Evolutionary conservation across 2,113 vertebrate species (phyloP).

Genomic region (Saimiri boliviensis): DNA sequence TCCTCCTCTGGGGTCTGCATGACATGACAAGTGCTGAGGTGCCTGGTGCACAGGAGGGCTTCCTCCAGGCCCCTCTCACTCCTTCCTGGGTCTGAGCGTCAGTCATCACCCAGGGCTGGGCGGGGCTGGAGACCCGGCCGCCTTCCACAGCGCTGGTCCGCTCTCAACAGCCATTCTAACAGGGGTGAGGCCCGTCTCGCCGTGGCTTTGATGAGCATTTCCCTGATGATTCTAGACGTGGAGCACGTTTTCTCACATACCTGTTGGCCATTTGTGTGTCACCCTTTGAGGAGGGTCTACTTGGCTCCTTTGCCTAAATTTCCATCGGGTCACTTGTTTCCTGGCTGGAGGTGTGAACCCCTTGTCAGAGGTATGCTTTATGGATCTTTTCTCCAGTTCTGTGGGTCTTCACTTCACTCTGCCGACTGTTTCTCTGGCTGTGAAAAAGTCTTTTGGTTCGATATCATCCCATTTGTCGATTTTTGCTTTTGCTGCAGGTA

Average conservation of each 20-base stretch:
- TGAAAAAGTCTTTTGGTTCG: not conserved
- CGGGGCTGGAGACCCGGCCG: not conserved
- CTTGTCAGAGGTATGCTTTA: too few species aligned
- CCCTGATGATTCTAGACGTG: not conserved
- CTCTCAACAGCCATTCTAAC: not conserved
- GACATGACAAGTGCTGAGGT: not conserved
- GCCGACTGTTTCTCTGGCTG: not conserved
- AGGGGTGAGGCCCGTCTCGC: not conserved
- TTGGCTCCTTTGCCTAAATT: not conserved
- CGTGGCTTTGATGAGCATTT: not conserved
- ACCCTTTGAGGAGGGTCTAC: not conserved
- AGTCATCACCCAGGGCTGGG: not conserved
- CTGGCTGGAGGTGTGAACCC: not conserved
- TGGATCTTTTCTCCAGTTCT: not conserved
- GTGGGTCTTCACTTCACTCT: not conserved
- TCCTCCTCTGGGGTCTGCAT: not conserved
- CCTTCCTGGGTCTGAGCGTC: fast-evolving
- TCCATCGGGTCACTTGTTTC: not conserved
- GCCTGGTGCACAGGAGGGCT: not conserved
- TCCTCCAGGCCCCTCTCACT: not conserved
- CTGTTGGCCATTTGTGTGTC: not conserved
- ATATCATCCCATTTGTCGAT: too few species aligned
- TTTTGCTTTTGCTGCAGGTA: not conserved
- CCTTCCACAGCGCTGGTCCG: not conserved
- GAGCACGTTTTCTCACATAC: not conserved